Conservation (phyloP, 2,797 vertebrate species). For the Leucoraja ocellata region DNA sequence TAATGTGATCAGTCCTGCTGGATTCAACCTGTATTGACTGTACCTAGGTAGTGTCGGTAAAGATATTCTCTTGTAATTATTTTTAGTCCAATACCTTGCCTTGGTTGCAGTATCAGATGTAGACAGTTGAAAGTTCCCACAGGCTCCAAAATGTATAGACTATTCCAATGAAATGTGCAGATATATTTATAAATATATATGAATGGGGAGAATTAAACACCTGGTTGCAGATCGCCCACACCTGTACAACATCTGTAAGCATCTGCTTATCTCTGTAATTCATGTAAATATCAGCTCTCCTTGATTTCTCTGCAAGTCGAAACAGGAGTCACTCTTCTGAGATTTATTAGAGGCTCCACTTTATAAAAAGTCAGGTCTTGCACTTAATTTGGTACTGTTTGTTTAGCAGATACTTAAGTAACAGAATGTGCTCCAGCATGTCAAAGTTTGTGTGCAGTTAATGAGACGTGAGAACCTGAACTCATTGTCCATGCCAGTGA, state of each 20-base stretch:
- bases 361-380: background rate
- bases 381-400: background rate
- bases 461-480: conserved; percentile 28
- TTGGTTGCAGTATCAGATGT: background rate
- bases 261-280: conserved; percentile 22
- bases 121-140: background rate
- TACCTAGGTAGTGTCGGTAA: background rate
- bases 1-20: background rate
- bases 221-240: background rate
- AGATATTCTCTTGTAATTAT: too few relatives aligned
- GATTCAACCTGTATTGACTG: background rate
- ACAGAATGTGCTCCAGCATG: conserved; percentile 29
- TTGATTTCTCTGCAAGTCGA: conserved; percentile 30
- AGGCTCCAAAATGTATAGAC: background rate
- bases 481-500: conserved; percentile 25
- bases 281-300: background rate
- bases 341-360: background rate
- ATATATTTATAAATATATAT: conserved; percentile 15
- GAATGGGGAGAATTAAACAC: background rate
- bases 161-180: background rate
- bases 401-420: conserved; percentile 26
- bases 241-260: conserved; percentile 6
- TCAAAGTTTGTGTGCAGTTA: conserved; percentile 2
- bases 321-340: background rate
- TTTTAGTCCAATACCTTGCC: background rate